Base-by-base conservation (phyloP, 2,888 invertebrate genomes). In the Timema podura region DNA sequence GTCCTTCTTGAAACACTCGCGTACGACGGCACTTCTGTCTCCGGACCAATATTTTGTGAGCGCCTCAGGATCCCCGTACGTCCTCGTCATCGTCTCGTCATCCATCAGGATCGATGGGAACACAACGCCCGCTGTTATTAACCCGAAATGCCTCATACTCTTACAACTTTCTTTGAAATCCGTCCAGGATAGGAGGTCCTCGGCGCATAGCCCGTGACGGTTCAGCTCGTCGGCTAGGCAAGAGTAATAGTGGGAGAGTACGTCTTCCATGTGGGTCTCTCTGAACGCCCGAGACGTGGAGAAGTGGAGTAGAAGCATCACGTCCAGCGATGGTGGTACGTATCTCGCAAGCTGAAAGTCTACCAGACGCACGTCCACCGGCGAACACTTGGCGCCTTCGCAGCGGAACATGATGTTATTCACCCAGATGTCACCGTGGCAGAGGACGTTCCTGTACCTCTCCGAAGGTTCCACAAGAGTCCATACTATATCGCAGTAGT, bases 281-380 rank as follows among this genome's bases (percentile, higher is more conserved):
- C 45, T 57, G 13, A 59, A 46, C 8, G 11, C 15, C 11, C 15
- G 15, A 13, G 44, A 15, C 9, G 57, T 57, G 10, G 59, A 47
- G 8, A 59, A 48, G 16, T 68, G 57, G 5, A 68, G 15, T 15
- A 68, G 45, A 11, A 51, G 16, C 30, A 45, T 44, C 15, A 68
- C 48, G 16, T 68, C 68, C 15, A 46, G 44, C 15, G 68, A 45
- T 16, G 68, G 68, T 44, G 68, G 68, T 6, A 16, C 16, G 46
- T 68, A 68, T 45, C 59, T 46, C 44, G 46, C 13, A 13, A 68
- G 15, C 16, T 68, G 68, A 47, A 68, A 68, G 16, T 68, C 59
- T 13, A 68, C 47, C 54, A 68, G 57, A 15, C 68, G 46, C 13
- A 16, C 68, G 6, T 68, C 68, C 45, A 45, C 45, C 16, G 68